Conservation (phyloP, 1,140 invertebrate genomes). For the Penaeus indicus region DNA sequence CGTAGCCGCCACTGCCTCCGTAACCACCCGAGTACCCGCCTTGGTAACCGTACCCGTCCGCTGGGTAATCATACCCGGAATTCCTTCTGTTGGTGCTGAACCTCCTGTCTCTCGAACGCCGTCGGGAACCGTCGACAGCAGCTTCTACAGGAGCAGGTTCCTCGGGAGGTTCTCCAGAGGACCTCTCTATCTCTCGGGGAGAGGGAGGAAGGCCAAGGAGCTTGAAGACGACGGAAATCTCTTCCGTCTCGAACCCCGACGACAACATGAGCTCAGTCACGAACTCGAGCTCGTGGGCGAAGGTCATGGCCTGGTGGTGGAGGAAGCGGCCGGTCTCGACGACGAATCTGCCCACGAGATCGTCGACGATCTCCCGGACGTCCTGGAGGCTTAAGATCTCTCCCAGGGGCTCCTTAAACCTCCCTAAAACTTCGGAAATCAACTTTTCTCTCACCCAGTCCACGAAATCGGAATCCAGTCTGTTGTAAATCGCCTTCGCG, state of each 20-base stretch:
- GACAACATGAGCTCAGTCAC: slow-evolving; percentile 11
- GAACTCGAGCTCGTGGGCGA: slow-evolving; percentile 19
- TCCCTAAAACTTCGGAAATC: not conserved
- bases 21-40: slow-evolving; percentile 30
- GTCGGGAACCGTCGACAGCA: not conserved
- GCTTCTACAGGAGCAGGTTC: not conserved
- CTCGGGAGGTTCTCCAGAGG: not conserved
- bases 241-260: slow-evolving; percentile 1
- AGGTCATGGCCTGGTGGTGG: slow-evolving; percentile 31
- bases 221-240: slow-evolving; percentile 1
- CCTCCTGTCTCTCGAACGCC: slow-evolving; percentile 7
- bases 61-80: not conserved
- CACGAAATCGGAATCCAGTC: not conserved
- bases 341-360: not conserved
- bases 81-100: not conserved
- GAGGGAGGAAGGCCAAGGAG: slow-evolving; percentile 9
- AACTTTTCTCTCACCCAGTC: not conserved
- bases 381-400: not conserved
- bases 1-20: not conserved
- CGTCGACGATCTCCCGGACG: not conserved
- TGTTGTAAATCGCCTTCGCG: not conserved
- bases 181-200: not conserved
- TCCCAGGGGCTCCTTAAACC: not conserved
- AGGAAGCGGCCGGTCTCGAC: slow-evolving; percentile 18
- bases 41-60: not conserved